Evolutionary conservation across 2,113 vertebrate species (phyloP), one percentile per base, ranked within the genome.

Genomic region (Blennius ocellaris): DNA sequence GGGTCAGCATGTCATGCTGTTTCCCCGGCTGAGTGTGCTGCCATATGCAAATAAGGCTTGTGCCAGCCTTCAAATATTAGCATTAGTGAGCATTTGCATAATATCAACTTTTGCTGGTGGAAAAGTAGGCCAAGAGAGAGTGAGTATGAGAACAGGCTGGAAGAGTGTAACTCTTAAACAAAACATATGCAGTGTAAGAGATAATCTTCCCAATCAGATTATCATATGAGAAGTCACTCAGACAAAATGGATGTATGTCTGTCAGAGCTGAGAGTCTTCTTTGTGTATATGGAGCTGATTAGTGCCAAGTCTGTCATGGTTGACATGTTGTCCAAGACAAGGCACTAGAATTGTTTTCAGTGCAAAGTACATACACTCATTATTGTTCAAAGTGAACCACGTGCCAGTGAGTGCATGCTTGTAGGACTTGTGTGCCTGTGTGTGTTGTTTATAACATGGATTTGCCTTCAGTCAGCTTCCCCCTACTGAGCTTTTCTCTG

Each of bases 41-140:
- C 82, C 65, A 44, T 86, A 90, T 90, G 85, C 87, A 89, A 89
- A 90, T 89, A 57, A 82, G 51, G 75, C 69, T 80, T 36, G 62
- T 52, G 75, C 68, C 78, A 70, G 87, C 80, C 80, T 83, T 88
- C 66, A 71, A 68, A 86, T 81, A 83, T 89, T 85, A 89, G 83
- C 82, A 81, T 87, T 72, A 81, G 59, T 40, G 62, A n/a, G 38
- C 55, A 77, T 87, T 90, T 85, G 78, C 81, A 89, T 83, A 81
- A 79, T 57, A 73, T 85, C 80, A 72, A 80, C 79, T 86, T 86
- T 81, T 80, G 68, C 59, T 10, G 9, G n/a, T 79, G 73, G 66
- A 69, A 77, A 85, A 86, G 63, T 73, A 69, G 78, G 72, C 14
- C 59, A 64, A 4, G n/a, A 47, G 61, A 71, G 62, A 59, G 40